Conservation (phyloP, 2,113 vertebrate genomes). For the Todiramphus chloris region DNA sequence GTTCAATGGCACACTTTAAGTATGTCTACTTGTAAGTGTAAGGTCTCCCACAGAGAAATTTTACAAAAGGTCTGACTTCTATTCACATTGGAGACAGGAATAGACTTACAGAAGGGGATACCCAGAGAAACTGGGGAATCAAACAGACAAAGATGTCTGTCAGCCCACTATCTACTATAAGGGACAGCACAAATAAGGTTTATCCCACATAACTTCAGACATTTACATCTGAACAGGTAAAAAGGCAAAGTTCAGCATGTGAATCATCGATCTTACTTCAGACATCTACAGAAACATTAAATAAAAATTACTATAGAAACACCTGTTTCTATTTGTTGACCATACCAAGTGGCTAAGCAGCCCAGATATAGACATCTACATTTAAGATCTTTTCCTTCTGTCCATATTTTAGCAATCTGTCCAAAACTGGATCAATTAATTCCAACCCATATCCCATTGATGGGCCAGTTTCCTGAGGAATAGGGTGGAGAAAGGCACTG, state of each 20-base stretch:
- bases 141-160: neutral
- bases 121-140: neutral
- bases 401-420: neutral
- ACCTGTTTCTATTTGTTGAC: neutral
- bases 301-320: neutral
- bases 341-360: neutral
- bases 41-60: neutral
- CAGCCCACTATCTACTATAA: neutral
- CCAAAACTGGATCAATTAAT: neutral
- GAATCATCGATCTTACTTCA: neutral
- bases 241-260: neutral
- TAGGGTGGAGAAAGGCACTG: neutral
- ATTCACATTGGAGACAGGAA: neutral
- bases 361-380: neutral
- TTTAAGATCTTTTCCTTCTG: neutral
- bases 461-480: neutral
- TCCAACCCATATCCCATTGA: neutral
- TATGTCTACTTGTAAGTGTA: neutral
- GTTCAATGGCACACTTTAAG: neutral
- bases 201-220: neutral
- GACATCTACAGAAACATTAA: neutral
- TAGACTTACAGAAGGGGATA: neutral
- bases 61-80: neutral
- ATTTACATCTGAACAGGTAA: neutral
- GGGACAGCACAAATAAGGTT: neutral